Conservation (phyloP, 2,888 invertebrate species). For the Lysandra coridon region DNA sequence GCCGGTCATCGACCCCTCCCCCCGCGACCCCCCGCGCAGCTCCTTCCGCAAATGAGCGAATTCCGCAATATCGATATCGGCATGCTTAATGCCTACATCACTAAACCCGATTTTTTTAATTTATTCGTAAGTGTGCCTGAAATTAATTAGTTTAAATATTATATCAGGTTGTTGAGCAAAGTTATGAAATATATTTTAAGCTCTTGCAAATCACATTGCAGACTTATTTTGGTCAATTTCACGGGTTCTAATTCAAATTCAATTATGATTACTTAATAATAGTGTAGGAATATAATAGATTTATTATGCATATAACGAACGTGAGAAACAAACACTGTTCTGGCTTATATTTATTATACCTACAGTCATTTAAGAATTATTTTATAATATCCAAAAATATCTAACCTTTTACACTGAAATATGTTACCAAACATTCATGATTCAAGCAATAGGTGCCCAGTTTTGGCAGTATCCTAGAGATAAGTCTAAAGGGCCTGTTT, state of each 20-base stretch:
- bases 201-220: not conserved
- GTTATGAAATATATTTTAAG: too few relatives aligned
- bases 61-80: constrained; percentile 35
- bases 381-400: not conserved
- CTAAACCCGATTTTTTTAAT: not conserved
- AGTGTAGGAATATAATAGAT: not conserved
- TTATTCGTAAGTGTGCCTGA: not conserved
- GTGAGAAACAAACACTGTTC: constrained; percentile 17
- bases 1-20: constrained; percentile 70
- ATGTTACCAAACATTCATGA: not conserved
- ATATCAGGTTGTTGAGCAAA: not conserved
- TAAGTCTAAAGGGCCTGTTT: not conserved
- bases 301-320: constrained; percentile 1
- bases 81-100: constrained; percentile 5
- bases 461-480: not conserved
- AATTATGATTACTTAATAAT: not conserved
- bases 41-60: constrained; percentile 45
- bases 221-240: not conserved
- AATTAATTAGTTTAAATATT: not conserved
- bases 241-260: not conserved
- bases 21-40: constrained; percentile 42
- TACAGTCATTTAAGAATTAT: not conserved
- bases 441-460: not conserved
- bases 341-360: not conserved
- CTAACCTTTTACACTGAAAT: not conserved